Base-by-base conservation (phyloP, 2,888 invertebrate species). In the Xestia ashworthii region DNA sequence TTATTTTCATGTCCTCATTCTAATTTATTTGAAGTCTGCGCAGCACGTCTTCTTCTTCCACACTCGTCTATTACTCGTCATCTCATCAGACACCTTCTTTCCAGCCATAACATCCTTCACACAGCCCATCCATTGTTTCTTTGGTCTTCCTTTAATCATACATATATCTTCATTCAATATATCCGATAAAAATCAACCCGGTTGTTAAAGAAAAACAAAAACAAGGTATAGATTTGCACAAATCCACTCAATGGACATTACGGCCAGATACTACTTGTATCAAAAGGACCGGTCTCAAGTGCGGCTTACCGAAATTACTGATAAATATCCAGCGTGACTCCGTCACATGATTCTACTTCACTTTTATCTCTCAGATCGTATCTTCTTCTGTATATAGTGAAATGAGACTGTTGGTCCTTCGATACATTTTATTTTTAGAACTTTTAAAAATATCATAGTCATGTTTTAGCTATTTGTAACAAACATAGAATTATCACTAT, bases 271-370 rank as follows among this genome's bases (percentile, higher is more conserved):
- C 44, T 58, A 32, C 66, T 74, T n/a, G 12, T 76, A 76, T 87
- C 78, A 87, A 88, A 88, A 62, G 74, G 11, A 25, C 85, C 86
- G 86, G 67, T 58, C 2, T 84, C 22, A 32, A 85, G 88, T 69
- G 78, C 71, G 68, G 62, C 74, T 84, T 74, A 71, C 19, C 6
- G 69, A 86, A 84, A 88, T 86, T 78, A 75, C 71, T 58, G 85
- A 87, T 87, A 86, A 66, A 38, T 67, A 62, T 41, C 70, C 74
- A 74, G 80, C 67, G 85, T 81, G 85, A 84, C 87, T 74, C 8
- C 9, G 46, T 86, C 86, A 86, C 77, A 84, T 86, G 86, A 87
- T 71, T 88, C 50, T 68, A 65, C 87, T 87, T 74, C 3, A 70
- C 1, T 19, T n/a, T 74, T 79, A 86, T 88, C 87, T 50, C 14